phyloP scores from a whole-genome alignment of 2,888 invertebrate species.

The Microplitis manilae region DNA sequence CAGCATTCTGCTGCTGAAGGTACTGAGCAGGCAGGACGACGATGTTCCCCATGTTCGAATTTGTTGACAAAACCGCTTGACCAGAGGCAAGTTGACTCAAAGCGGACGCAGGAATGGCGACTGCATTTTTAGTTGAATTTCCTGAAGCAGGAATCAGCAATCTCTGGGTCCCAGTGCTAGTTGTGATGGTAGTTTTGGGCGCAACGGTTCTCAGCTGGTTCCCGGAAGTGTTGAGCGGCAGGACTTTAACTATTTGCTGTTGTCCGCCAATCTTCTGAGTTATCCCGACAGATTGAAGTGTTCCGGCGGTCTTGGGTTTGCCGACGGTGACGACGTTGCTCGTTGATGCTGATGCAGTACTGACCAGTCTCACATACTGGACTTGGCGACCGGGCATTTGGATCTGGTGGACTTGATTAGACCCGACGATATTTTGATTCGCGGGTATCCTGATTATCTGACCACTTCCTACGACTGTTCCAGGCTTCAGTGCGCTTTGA shows the following conservation, averaged over 20 bases:
- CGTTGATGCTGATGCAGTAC: constrained; percentile 72
- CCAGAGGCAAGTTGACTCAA: constrained; percentile 70
- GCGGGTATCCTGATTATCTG: constrained; percentile 73
- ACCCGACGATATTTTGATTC: constrained; percentile 70
- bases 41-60: constrained; percentile 72
- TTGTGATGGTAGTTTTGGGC: constrained; percentile 67
- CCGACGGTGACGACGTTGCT: constrained; percentile 68
- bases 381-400: constrained; percentile 82
- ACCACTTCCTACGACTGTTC: constrained; percentile 67
- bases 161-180: constrained; percentile 65
- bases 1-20: constrained; percentile 70
- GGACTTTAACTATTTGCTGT: constrained; percentile 69
- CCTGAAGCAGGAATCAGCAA: constrained; percentile 70
- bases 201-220: constrained; percentile 68
- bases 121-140: constrained; percentile 63
- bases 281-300: constrained; percentile 65
- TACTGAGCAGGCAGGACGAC: constrained; percentile 77
- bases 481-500: constrained; percentile 69
- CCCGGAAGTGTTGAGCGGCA: constrained; percentile 64
- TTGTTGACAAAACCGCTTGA: constrained; percentile 67
- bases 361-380: constrained; percentile 82
- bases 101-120: constrained; percentile 70
- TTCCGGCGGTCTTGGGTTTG: constrained; percentile 64
- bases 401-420: constrained; percentile 79
- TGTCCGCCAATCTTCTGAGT: constrained; percentile 65